phyloP scores from a whole-genome alignment of 2,888 invertebrate genomes.

The Matsumyia berberina region DNA sequence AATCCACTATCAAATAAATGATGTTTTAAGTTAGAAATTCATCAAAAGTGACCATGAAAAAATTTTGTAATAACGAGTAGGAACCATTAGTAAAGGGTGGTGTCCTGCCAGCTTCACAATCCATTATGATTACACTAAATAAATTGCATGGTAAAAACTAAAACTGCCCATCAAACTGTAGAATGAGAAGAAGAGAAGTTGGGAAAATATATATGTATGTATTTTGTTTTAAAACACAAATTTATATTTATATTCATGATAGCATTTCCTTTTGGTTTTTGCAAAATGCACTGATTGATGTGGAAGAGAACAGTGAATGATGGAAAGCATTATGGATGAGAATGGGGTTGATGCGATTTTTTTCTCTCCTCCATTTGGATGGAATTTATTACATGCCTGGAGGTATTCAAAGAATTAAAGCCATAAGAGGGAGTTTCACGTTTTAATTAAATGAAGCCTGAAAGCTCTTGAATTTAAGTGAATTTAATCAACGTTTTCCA shows the following conservation, averaged over 20 bases:
- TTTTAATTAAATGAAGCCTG: neutral
- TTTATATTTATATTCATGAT: neutral
- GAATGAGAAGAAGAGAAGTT: too few species aligned
- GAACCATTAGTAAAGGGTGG: neutral
- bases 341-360: slow-evolving; percentile 2
- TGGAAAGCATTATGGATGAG: neutral
- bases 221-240: neutral
- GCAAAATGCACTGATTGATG: slow-evolving; percentile 19
- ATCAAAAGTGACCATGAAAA: too few species aligned
- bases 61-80: neutral
- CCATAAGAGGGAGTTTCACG: too few species aligned
- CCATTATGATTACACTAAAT: neutral
- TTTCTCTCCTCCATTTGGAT: neutral
- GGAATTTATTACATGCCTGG: neutral
- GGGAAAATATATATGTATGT: neutral
- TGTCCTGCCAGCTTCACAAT: neutral
- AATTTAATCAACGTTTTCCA: neutral
- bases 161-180: neutral
- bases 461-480: neutral
- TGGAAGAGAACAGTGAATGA: neutral
- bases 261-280: neutral
- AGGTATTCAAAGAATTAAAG: neutral
- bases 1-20: too few species aligned
- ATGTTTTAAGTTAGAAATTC: too few species aligned
- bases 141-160: neutral